A percentile compares a stretch with the other conserved stretches of the same genome.
Conservation (phyloP, 2,113 vertebrate genomes). For the Zootoca vivipara region DNA sequence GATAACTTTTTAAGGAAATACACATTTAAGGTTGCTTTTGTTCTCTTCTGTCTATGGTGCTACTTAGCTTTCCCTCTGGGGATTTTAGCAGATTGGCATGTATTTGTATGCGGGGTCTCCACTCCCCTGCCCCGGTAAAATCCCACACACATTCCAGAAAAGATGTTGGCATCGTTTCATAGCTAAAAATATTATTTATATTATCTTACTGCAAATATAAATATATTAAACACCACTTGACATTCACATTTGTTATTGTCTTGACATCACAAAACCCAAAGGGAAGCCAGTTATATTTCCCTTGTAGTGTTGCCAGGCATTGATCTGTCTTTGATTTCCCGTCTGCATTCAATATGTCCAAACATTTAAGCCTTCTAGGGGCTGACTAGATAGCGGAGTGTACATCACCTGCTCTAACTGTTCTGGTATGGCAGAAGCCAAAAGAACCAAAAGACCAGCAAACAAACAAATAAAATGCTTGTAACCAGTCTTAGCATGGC, state of each 20-base stretch:
- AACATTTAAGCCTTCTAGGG: conserved; percentile 38
- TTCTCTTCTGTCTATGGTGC: conserved; percentile 1
- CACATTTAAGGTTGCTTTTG: background rate
- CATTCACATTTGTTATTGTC: conserved; percentile 54
- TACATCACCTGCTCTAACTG: background rate
- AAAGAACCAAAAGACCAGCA: background rate
- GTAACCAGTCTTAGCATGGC: background rate
- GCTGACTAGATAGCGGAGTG: conserved; percentile 38
- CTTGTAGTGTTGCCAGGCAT: conserved; percentile 63
- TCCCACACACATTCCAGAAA: conserved; percentile 53
- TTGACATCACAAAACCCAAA: conserved; percentile 59
- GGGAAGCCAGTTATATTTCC: conserved; percentile 58
- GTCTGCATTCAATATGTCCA: conserved; percentile 30
- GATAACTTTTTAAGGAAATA: background rate
- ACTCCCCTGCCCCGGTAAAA: conserved; percentile 9
- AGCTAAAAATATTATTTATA: conserved; percentile 35
- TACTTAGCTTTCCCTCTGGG: background rate
- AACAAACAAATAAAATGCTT: too few species aligned
- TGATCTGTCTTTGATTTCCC: conserved; percentile 63
- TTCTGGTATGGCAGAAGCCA: background rate
- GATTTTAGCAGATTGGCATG: conserved; percentile 4
- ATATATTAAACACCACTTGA: conserved; percentile 44
- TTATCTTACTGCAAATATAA: conserved; percentile 44
- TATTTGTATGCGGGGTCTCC: background rate
- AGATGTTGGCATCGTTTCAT: conserved; percentile 44